Conservation (phyloP, 2,797 vertebrate species). For the Leptodactylus fallax region DNA sequence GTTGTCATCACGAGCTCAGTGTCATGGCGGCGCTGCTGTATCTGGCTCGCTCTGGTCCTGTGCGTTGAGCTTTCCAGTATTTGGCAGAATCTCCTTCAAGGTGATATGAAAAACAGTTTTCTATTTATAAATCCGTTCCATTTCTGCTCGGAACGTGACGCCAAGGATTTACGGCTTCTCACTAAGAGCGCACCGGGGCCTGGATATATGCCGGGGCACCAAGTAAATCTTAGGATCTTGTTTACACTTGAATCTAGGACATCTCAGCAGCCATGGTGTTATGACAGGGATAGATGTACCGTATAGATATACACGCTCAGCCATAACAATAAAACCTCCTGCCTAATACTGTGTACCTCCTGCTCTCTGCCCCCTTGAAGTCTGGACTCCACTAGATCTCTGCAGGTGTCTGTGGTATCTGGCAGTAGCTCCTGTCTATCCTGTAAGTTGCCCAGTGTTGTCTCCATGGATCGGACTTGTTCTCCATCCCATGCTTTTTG, state of each 20-base stretch:
- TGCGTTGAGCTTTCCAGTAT: background rate
- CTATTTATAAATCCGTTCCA: constrained; percentile 36
- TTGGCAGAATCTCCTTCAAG: constrained; percentile 1
- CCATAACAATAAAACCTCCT: too few relatives aligned
- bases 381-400: too few relatives aligned
- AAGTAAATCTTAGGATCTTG: background rate
- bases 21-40: background rate
- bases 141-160: constrained; percentile 4
- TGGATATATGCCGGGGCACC: background rate
- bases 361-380: too few relatives aligned
- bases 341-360: too few relatives aligned
- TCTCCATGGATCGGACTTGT: too few relatives aligned
- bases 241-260: constrained; percentile 1
- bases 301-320: too few relatives aligned
- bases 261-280: background rate
- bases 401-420: too few relatives aligned
- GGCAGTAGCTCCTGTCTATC: too few relatives aligned
- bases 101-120: constrained; percentile 19
- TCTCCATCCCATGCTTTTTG: too few relatives aligned
- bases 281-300: too few relatives aligned
- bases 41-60: background rate
- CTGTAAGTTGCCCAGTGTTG: too few relatives aligned
- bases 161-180: constrained; percentile 18
- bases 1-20: too few relatives aligned
- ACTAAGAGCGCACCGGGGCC: background rate